These are phyloP conservation scores for Cyclophora punctaria DNA, from an alignment of 2,888 invertebrate species.

Conservation along the genomic window DNA sequence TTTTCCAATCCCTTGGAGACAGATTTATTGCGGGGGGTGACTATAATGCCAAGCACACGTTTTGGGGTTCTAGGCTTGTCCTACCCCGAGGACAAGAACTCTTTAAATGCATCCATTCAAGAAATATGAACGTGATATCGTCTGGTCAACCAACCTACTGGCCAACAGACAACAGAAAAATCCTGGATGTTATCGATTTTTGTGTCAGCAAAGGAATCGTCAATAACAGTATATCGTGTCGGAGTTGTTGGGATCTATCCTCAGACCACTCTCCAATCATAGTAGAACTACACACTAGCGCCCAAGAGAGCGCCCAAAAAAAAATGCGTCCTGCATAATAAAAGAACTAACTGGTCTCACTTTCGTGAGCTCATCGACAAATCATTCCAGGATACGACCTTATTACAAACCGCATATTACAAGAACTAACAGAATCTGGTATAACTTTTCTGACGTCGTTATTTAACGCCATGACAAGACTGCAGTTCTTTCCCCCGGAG, in stretches of 20 bases:
- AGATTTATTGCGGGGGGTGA: conserved; percentile 10
- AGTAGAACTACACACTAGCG: not conserved
- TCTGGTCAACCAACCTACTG: conserved; percentile 1
- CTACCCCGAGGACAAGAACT: conserved; percentile 16
- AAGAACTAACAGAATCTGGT: too few species aligned
- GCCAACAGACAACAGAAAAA: conserved; percentile 2
- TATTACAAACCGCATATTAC: too few species aligned
- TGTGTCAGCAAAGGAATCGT: conserved; percentile 11
- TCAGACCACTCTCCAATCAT: conserved; percentile 17
- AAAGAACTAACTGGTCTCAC: conserved; percentile 8
- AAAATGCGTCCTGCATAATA: conserved; percentile 10
- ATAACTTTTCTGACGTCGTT: too few species aligned
- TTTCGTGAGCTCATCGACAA: conserved; percentile 6
- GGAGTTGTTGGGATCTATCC: conserved; percentile 11
- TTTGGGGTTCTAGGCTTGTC: conserved; percentile 11
- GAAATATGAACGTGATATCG: conserved; percentile 7
- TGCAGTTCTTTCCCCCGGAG: too few species aligned
- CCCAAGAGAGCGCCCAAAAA: not conserved
- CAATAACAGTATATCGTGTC: conserved; percentile 7
- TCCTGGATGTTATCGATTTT: conserved; percentile 7
- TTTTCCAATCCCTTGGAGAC: not conserved
- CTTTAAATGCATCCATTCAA: conserved; percentile 7
- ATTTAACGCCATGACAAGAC: too few species aligned
- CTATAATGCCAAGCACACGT: conserved; percentile 11
- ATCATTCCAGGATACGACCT: not conserved